Evolutionary conservation across 2,113 vertebrate genomes (phyloP).

Genomic region (Hydrochoerus hydrochaeris): DNA sequence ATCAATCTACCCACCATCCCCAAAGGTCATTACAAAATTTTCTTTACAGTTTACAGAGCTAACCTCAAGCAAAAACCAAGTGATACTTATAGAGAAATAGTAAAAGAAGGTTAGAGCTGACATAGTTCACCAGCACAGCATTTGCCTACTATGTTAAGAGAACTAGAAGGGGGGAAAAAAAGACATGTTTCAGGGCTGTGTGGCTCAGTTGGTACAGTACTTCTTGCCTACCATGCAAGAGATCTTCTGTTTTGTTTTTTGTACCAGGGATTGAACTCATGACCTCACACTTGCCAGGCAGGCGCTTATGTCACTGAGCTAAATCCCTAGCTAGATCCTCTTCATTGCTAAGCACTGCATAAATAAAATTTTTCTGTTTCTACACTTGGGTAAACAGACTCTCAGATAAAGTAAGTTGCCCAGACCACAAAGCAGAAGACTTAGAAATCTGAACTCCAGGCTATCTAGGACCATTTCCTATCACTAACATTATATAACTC

Average conservation of each 20-base stretch:
- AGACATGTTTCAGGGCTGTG: neutral
- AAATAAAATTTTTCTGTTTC: slow-evolving; percentile 26
- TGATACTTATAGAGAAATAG: neutral
- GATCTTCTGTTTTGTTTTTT: no score
- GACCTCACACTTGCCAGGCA: no score
- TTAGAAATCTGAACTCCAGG: slow-evolving; percentile 44
- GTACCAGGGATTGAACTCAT: no score
- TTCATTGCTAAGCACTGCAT: neutral
- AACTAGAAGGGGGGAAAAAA: neutral
- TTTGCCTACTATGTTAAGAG: neutral
- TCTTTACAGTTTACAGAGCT: slow-evolving; percentile 56
- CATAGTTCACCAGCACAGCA: neutral
- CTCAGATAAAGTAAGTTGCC: neutral
- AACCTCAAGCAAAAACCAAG: slow-evolving; percentile 45
- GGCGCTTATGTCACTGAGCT: no score
- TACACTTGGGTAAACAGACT: slow-evolving; percentile 22
- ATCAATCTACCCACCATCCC: slow-evolving; percentile 38
- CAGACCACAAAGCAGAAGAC: slow-evolving; percentile 11
- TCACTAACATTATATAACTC: neutral
- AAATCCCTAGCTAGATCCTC: no score
- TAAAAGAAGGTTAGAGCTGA: slow-evolving; percentile 18
- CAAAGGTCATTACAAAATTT: slow-evolving; percentile 49
- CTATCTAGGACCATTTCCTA: slow-evolving; percentile 28
- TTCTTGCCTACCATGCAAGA: neutral
- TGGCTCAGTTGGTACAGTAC: neutral